Base-by-base conservation (phyloP, 2,113 vertebrate genomes). In the Stictonetta naevosa region DNA sequence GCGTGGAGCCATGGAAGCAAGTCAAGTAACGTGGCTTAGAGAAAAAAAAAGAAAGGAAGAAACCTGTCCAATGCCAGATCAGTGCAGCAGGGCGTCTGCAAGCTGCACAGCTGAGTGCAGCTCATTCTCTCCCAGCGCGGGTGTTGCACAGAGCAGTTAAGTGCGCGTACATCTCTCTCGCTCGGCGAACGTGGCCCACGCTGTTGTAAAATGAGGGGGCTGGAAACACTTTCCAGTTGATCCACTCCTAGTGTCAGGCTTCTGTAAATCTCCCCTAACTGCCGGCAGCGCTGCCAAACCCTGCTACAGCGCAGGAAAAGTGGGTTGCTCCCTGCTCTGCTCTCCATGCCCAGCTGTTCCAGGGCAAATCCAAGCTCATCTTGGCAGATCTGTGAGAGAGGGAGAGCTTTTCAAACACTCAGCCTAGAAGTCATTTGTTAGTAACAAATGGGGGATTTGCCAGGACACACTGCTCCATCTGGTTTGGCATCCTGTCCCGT, bases 381-480 rank as follows among this genome's bases (percentile, higher is more conserved):
- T 87, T 94, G 96, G 95, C 86, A 96, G 92, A 36, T 92, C 12
- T 60, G 79, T 53, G 84, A 93, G 63, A 89, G 21, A 69, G 36
- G 81, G 94, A 93, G 96, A 92, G 96, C 95, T 96, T 92, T 96
- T 91, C 88, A 90, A 93, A 86, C 90, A 68, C 83, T 88, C 82
- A 7, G 95, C 91, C 93, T 91, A 56, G 63, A 90, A 96, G 79
- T 96, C 87, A 72, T 96, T 95, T 96, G 95, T 94, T 96, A 92
- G 87, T 66, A 95, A 94, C 93, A 93, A 95, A 93, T 77, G 88
- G 83, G 94, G 94, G 91, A 86, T 96, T 95, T 85, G 92, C 95
- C 90, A 95, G 93, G 96, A 94, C 93, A 86, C 5, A 34, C 80
- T 95, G 68, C 88, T 96, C 96, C 96, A 96, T 96, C 96, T 96